phyloP scores from a whole-genome alignment of 2,113 vertebrate species.

The Heterocephalus glaber region DNA sequence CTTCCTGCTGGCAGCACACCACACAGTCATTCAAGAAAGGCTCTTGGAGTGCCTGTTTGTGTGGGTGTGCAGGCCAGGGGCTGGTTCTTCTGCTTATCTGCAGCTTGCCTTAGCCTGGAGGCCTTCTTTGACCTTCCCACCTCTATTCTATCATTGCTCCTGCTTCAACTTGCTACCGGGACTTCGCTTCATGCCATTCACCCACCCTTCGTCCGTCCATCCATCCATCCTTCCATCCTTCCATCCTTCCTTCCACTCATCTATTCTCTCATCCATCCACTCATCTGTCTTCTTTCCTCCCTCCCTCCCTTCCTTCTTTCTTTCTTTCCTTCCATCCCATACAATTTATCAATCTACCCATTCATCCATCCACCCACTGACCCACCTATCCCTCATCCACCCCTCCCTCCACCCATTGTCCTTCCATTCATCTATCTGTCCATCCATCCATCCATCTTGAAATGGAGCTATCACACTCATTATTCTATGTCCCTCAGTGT shows the following conservation, averaged over 20 bases:
- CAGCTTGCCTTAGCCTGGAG: background rate
- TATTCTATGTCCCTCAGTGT: background rate
- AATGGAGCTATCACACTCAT: background rate
- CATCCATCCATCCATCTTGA: background rate
- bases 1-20: background rate
- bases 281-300: background rate
- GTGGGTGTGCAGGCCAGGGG: background rate
- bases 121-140: background rate
- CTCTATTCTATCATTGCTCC: background rate
- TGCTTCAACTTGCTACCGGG: background rate
- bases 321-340: too few relatives aligned
- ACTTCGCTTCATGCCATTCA: background rate
- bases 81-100: background rate
- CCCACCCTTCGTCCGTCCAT: background rate
- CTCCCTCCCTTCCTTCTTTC: background rate
- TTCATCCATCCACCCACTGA: background rate
- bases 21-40: background rate
- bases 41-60: background rate
- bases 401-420: background rate
- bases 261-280: rapidly evolving
- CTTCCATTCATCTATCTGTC: background rate
- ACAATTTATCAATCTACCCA: background rate
- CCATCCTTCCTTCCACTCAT: too few relatives aligned
- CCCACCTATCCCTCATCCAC: background rate
- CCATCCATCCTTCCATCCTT: too few relatives aligned